phyloP scores from a whole-genome alignment of 2,113 vertebrate genomes.

The Girardinichthys multiradiatus region DNA sequence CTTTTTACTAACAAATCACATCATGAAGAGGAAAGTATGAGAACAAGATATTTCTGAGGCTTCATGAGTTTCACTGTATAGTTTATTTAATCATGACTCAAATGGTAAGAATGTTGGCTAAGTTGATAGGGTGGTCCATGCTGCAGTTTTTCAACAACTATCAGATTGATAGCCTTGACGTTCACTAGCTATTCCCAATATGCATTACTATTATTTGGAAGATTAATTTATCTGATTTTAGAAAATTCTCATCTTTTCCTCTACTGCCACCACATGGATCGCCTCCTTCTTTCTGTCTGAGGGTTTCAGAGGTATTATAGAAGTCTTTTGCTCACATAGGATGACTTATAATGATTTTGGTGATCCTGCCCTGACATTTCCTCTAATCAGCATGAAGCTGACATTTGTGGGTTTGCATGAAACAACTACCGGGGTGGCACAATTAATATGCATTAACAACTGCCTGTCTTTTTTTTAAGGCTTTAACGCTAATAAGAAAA shows the following conservation, averaged over 20 bases:
- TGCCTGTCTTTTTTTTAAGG: conserved; percentile 7
- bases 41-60: background rate
- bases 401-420: conserved; percentile 34
- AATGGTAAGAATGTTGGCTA: background rate
- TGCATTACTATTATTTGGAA: background rate
- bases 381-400: conserved; percentile 22
- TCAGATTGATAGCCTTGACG: conserved; percentile 2
- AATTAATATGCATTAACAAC: conserved; percentile 26
- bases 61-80: conserved; percentile 7
- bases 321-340: conserved; percentile 2
- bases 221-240: background rate
- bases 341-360: conserved; percentile 32
- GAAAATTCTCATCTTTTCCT: conserved; percentile 1
- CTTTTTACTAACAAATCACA: conserved; percentile 5
- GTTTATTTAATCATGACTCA: background rate
- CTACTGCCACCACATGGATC: conserved; percentile 14
- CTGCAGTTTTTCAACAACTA: conserved; percentile 11
- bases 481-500: conserved; percentile 10
- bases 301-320: background rate
- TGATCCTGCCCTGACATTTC: conserved; percentile 43
- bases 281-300: background rate
- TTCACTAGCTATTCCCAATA: conserved; percentile 2
- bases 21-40: conserved; percentile 2
- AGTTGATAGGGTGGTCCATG: background rate
- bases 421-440: conserved; percentile 5